Evolutionary conservation across 2,113 vertebrate genomes (phyloP).

Genomic region (Psephotus haematonotus): DNA sequence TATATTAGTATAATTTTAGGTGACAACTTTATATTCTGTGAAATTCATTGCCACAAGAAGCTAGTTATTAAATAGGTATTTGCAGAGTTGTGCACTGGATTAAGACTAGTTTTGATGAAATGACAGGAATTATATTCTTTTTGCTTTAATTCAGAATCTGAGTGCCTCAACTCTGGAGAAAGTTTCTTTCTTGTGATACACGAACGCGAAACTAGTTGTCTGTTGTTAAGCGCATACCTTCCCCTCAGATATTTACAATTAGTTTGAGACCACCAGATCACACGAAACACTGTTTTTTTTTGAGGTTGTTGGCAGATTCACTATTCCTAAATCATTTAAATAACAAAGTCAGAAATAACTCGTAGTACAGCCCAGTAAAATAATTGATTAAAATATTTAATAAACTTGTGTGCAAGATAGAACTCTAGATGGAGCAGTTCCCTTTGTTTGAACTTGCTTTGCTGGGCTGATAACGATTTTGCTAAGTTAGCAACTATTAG

Average conservation of each 20-base stretch:
- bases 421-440: conserved; percentile 80
- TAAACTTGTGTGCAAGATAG: conserved; percentile 26
- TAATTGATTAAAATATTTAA: conserved; percentile 28
- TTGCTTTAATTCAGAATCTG: neutral
- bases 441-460: conserved; percentile 61
- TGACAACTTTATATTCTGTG: neutral
- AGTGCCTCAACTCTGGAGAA: neutral
- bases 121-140: neutral
- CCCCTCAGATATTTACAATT: neutral
- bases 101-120: neutral
- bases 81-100: neutral
- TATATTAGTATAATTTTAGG: neutral
- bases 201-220: neutral
- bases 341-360: neutral
- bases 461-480: neutral
- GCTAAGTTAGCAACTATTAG: conserved; percentile 5
- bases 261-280: neutral
- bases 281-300: neutral
- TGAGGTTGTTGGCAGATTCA: neutral
- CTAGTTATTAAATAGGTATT: neutral
- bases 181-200: neutral
- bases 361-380: neutral
- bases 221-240: neutral
- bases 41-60: neutral
- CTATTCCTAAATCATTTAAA: neutral